Conservation (phyloP, 2,797 vertebrate genomes). For the Catharus ustulatus region DNA sequence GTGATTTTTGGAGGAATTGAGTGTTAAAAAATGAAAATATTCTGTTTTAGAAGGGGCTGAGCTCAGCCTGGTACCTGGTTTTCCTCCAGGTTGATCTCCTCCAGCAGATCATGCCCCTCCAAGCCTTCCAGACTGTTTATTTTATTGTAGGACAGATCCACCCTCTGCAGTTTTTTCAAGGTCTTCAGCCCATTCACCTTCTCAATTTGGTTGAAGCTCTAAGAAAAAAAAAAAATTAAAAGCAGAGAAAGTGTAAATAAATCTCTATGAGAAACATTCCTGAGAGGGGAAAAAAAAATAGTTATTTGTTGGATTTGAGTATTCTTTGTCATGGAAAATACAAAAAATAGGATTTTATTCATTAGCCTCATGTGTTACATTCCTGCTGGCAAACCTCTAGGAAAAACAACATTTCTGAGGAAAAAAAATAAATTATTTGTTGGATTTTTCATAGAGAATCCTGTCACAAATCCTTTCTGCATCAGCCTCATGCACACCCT, state of each 20-base stretch:
- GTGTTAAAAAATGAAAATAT: not conserved
- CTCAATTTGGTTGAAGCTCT: slow-evolving; percentile 88
- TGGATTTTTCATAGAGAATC: not conserved
- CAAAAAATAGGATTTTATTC: not conserved
- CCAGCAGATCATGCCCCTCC: slow-evolving; percentile 81
- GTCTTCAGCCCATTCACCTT: slow-evolving; percentile 82
- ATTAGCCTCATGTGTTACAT: not conserved
- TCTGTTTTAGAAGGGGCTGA: not conserved
- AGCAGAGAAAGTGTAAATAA: not conserved
- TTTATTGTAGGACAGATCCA: slow-evolving; percentile 88
- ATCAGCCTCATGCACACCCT: not conserved
- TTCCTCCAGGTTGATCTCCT: slow-evolving; percentile 83
- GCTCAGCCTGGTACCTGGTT: slow-evolving; percentile 82
- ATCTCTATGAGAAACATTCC: not conserved
- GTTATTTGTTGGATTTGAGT: not conserved
- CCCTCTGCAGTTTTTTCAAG: slow-evolving; percentile 77
- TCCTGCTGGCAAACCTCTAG: not conserved
- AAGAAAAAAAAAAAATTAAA: slow-evolving; percentile 30
- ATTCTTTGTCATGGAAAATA: not conserved
- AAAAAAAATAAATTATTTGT: not conserved
- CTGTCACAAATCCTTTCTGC: not conserved
- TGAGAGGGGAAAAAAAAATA: no score
- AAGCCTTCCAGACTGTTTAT: slow-evolving; percentile 86
- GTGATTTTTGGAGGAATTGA: not conserved
- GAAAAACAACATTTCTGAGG: not conserved